phyloP scores from a whole-genome alignment of 2,113 vertebrate genomes.

The Eonycteris spelaea region DNA sequence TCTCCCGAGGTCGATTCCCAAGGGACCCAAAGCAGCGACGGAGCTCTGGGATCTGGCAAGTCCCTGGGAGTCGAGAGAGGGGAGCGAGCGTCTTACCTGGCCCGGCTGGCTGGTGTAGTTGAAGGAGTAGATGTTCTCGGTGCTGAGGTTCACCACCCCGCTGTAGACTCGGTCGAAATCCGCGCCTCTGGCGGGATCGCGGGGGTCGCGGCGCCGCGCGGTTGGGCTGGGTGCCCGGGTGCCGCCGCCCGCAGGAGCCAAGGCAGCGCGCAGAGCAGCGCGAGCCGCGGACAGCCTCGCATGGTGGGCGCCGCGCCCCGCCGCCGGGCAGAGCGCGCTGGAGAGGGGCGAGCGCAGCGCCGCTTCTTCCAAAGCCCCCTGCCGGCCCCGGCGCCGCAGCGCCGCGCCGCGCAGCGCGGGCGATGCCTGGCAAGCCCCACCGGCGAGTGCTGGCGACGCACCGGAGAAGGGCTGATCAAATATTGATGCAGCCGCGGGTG shows the following conservation, averaged over 20 bases:
- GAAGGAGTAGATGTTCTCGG: conserved; percentile 83
- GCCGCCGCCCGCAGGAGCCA: conserved; percentile 51
- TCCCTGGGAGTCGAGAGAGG: neutral
- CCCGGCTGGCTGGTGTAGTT: conserved; percentile 81
- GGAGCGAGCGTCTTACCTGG: conserved; percentile 79
- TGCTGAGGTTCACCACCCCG: conserved; percentile 78
- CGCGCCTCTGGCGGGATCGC: conserved; percentile 52
- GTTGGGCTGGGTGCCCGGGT: neutral
- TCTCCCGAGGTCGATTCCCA: neutral
- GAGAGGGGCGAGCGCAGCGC: neutral
- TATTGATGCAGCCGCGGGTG: neutral
- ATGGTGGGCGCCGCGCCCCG: conserved; percentile 56
- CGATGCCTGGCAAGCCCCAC: neutral
- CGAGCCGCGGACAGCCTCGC: neutral
- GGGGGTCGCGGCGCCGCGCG: neutral
- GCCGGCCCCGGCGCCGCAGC: neutral
- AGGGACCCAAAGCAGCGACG: neutral
- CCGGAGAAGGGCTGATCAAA: neutral
- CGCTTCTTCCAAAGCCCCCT: neutral
- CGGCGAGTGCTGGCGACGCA: neutral
- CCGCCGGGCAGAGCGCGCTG: neutral
- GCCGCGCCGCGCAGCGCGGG: neutral
- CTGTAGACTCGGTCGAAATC: conserved; percentile 80
- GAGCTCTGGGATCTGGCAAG: neutral
- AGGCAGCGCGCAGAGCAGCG: conserved; percentile 68